A percentile compares a stretch with the other conserved stretches of the same genome.
Conservation (phyloP, 2,888 invertebrate species). For the Ichneumon xanthorius region DNA sequence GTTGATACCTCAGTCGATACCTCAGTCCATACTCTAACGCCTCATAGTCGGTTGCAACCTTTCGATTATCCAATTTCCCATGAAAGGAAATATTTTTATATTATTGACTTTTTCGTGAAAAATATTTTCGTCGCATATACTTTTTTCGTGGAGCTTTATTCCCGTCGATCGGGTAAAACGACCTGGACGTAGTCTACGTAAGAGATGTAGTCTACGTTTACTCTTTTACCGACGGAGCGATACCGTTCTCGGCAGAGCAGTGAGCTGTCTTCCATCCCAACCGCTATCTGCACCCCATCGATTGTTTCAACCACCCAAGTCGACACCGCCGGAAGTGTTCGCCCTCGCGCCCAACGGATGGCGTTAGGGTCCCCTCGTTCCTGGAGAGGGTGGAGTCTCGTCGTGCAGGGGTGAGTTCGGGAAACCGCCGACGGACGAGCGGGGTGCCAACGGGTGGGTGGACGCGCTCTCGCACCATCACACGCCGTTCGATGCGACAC, state of each 20-base stretch:
- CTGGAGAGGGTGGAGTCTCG: constrained; percentile 62
- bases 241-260: neutral
- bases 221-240: too few relatives aligned
- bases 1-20: neutral
- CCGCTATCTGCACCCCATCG: constrained; percentile 9
- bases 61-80: neutral
- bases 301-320: neutral
- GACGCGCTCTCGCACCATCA: constrained; percentile 55
- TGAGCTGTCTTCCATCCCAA: neutral
- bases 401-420: constrained; percentile 35
- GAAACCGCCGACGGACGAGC: constrained; percentile 8
- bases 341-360: constrained; percentile 45
- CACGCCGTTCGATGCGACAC: constrained; percentile 66
- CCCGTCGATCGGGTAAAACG: too few relatives aligned
- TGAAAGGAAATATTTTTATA: neutral
- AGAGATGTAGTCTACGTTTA: neutral
- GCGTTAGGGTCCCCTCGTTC: constrained; percentile 42
- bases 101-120: too few relatives aligned
- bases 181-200: too few relatives aligned
- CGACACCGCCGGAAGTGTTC: constrained; percentile 8
- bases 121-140: too few relatives aligned
- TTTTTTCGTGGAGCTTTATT: too few relatives aligned
- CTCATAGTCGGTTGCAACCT: neutral
- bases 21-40: neutral
- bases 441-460: constrained; percentile 36